Evolutionary conservation across 2,113 vertebrate species (phyloP).

Genomic region (Capreolus pygargus): DNA sequence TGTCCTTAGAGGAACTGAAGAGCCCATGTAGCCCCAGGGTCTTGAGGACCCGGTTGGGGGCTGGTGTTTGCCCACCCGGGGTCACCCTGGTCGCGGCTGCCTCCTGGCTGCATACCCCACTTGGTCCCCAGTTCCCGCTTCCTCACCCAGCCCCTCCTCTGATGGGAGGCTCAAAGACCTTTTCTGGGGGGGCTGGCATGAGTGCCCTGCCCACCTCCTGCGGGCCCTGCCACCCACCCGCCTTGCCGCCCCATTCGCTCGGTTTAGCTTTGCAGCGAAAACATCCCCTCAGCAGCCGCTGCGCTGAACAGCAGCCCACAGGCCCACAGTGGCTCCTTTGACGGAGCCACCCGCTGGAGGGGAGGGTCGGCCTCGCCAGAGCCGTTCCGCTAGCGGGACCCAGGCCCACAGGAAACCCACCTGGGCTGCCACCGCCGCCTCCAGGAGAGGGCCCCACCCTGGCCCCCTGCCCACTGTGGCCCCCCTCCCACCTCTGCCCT

Average conservation of each 20-base stretch:
- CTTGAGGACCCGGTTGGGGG: neutral
- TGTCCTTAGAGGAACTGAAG: neutral
- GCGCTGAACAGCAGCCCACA: conserved; percentile 76
- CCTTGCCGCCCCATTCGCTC: neutral
- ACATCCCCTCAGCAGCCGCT: conserved; percentile 84
- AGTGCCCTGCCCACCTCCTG: neutral
- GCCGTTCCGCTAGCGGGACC: conserved; percentile 75
- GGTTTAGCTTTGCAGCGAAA: conserved; percentile 76
- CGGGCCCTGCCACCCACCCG: neutral
- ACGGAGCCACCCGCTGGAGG: conserved; percentile 65
- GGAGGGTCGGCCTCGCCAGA: conserved; percentile 73
- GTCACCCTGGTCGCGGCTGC: neutral
- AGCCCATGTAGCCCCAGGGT: neutral
- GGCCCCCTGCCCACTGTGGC: conserved; percentile 23
- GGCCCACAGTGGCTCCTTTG: conserved; percentile 88
- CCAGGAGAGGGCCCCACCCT: conserved; percentile 42
- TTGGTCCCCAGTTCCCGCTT: neutral
- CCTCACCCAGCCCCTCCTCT: neutral
- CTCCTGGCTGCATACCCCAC: neutral
- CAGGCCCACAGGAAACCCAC: conserved; percentile 82
- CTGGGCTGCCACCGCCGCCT: conserved; percentile 57
- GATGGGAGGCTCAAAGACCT: neutral
- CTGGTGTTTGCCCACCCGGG: neutral
- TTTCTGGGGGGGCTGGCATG: neutral
- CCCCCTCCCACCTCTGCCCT: conserved; percentile 26